Evolutionary conservation across 92 coral and sea anemone genomes (phyloP).

Genomic region (Zoanthus sociatus): DNA sequence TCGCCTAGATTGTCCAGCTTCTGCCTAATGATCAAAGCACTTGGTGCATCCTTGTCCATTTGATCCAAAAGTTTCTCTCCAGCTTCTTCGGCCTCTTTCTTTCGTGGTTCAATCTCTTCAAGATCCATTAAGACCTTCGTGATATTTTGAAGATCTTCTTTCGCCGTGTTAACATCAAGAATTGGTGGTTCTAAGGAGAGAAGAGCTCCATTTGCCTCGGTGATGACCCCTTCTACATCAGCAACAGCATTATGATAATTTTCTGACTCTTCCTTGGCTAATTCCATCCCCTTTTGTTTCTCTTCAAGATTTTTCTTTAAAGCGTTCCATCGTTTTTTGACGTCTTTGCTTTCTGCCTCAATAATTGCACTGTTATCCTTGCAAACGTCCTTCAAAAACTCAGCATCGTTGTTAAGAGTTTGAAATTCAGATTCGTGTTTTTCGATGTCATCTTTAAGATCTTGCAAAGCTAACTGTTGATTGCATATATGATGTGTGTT

Average conservation of each 20-base stretch:
- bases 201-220: constrained; percentile 72
- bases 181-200: constrained; percentile 74
- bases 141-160: constrained; percentile 75
- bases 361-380: constrained; percentile 82
- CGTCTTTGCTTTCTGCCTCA: constrained; percentile 80
- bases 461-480: constrained; percentile 73
- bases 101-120: constrained; percentile 83
- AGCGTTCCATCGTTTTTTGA: constrained; percentile 86
- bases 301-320: constrained; percentile 71
- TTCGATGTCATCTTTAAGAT: constrained; percentile 83
- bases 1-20: constrained; percentile 74
- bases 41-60: constrained; percentile 82
- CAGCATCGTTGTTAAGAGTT: constrained; percentile 75
- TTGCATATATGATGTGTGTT: constrained; percentile 73
- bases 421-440: constrained; percentile 83
- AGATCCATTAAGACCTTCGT: constrained; percentile 75
- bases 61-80: constrained; percentile 78
- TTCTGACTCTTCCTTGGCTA: constrained; percentile 73
- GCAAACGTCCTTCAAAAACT: constrained; percentile 83
- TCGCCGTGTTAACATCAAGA: constrained; percentile 69
- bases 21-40: constrained; percentile 73
- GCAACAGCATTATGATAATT: constrained; percentile 64
- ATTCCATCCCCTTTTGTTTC: constrained; percentile 66
- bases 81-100: constrained; percentile 70
- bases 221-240: constrained; percentile 76